Base-by-base conservation (phyloP, 2,888 invertebrate genomes). In the Cylindroiulus punctatus region DNA sequence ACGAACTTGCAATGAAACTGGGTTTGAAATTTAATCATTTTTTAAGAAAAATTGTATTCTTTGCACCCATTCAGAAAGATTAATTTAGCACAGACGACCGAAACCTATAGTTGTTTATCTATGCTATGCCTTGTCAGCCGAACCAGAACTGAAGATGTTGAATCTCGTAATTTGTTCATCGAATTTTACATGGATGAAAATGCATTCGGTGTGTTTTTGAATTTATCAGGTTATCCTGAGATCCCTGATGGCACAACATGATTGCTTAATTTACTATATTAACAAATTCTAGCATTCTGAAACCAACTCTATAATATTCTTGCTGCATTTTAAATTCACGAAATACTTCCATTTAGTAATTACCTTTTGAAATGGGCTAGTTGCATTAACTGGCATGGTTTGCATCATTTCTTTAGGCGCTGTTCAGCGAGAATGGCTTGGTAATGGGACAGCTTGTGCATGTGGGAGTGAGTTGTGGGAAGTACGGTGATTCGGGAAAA, bases 61-160 rank as follows among this genome's bases (percentile, higher is more conserved):
- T 52, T 52, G 19, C 1, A n/a, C 26, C 26, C 26, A 65, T 65
- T 26, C n/a, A 65, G 65, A 26, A 52, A 19, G 17, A 2, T 65
- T 65, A 5, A 65, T 10, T 52, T 65, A 65, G 10, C 65, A 22
- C 65, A 10, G 65, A 65, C n/a, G 65, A 3, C 10, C 65, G 4
- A 65, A 65, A 22, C 65, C 1, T 65, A 22, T 57, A 65, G 65
- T 12, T 65, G 65, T 22, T 65, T 44, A 52, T 19, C 14, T 52
- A 22, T 65, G 65, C 14, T 52, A 22, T 65, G 65, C 22, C 65
- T 65, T 65, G 26, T 52, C 26, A 65, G 65, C 65, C 65, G 65
- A 65, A 65, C 65, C 65, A 65, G 65, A 65, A 65, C 65, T 65
- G 65, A 65, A 26, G 65, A 65, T 26, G 26, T 22, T 65, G 65